Percentiles rank a stretch among this genome's conserved stretches.
phyloP scores from a whole-genome alignment of 2,113 vertebrate genomes.

The Hypomesus transpacificus region DNA sequence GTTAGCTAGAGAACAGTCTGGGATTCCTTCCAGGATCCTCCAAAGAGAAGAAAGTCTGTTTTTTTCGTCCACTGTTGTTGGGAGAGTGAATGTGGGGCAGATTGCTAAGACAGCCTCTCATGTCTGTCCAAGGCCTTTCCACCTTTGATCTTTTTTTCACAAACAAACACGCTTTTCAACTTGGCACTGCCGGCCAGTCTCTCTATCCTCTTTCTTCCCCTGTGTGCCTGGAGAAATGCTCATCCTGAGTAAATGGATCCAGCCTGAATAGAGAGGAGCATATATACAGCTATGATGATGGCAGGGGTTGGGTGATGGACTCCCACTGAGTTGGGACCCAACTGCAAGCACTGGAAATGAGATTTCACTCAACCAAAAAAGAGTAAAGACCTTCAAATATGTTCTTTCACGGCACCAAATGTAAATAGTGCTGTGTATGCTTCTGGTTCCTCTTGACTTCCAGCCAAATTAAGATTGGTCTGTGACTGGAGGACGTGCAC shows the following conservation, averaged over 20 bases:
- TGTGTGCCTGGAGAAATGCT: conserved; percentile 40
- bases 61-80: conserved; percentile 53
- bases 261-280: conserved; percentile 2
- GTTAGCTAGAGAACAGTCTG: conserved; percentile 42
- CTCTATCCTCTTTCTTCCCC: conserved; percentile 28
- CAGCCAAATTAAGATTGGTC: too few relatives aligned
- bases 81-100: conserved; percentile 64
- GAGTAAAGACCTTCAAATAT: too few relatives aligned
- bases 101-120: conserved; percentile 65
- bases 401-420: too few relatives aligned
- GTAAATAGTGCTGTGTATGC: too few relatives aligned
- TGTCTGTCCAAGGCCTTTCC: conserved; percentile 68
- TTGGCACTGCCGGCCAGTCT: conserved; percentile 44
- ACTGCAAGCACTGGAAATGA: background rate
- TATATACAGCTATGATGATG: background rate
- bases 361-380: too few relatives aligned
- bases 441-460: too few relatives aligned
- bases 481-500: too few relatives aligned
- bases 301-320: background rate
- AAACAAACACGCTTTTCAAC: conserved; percentile 70
- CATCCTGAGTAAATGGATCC: conserved; percentile 56
- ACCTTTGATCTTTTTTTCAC: conserved; percentile 71
- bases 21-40: conserved; percentile 62
- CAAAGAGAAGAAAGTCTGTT: conserved; percentile 56
- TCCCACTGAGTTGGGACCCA: background rate